A percentile compares a stretch with the other conserved stretches of the same genome.
phyloP scores from a whole-genome alignment of 2,888 invertebrate species.

The Brenthis daphne region DNA sequence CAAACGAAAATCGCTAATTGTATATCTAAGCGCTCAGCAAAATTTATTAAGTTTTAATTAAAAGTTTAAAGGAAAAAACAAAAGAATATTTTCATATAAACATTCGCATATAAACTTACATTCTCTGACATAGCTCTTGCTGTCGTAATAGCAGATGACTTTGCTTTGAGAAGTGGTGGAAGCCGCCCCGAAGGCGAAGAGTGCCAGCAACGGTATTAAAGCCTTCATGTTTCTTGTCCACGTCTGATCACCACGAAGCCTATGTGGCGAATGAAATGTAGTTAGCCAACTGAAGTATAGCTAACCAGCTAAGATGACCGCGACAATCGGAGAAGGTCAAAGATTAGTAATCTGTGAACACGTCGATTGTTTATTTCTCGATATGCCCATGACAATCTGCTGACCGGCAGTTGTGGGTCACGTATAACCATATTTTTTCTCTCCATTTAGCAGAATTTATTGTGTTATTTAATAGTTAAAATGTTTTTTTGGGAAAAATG shows the following conservation, averaged over 20 bases:
- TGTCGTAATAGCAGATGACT: conserved; percentile 88
- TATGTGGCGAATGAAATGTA: conserved; percentile 64
- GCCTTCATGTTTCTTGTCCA: conserved; percentile 55
- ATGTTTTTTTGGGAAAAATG: background rate
- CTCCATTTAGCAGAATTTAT: background rate
- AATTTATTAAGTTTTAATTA: conserved; percentile 7
- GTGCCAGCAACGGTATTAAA: conserved; percentile 56
- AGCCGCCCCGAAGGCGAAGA: conserved; percentile 56
- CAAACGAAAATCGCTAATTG: conserved; percentile 24
- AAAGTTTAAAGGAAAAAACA: background rate
- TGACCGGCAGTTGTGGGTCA: conserved; percentile 34
- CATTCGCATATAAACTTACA: conserved; percentile 79
- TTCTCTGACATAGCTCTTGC: conserved; percentile 85
- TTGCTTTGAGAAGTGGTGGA: conserved; percentile 76
- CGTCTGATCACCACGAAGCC: conserved; percentile 63
- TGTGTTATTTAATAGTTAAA: background rate
- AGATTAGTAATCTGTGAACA: conserved; percentile 43
- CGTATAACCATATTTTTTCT: conserved; percentile 4
- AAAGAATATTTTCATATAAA: background rate
- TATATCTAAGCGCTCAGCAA: conserved; percentile 28
- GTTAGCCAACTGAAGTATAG: conserved; percentile 24
- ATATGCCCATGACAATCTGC: conserved; percentile 37
- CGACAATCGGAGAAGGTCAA: conserved; percentile 42
- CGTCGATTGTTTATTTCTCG: conserved; percentile 35
- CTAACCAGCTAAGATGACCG: conserved; percentile 34